phyloP scores from a whole-genome alignment of 2,888 invertebrate genomes.

The Quadriops clusia region DNA sequence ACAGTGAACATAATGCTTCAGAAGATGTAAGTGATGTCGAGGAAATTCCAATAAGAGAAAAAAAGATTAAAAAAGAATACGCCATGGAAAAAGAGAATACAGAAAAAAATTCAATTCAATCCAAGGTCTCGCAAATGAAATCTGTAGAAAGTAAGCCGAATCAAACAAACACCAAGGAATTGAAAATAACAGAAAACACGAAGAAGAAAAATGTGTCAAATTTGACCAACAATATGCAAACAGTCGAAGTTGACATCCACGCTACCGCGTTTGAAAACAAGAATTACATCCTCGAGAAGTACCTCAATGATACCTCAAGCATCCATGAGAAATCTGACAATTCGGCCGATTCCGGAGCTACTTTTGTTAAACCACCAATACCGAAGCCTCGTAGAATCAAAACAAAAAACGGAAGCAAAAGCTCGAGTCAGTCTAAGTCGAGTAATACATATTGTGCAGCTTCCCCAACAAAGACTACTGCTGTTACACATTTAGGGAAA shows the following conservation, averaged over 20 bases:
- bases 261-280: slow-evolving; percentile 16
- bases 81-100: no score
- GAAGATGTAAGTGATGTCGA: no score
- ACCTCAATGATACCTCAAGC: slow-evolving; percentile 17
- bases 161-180: background rate
- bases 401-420: slow-evolving; percentile 3
- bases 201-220: slow-evolving; percentile 7
- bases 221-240: no score
- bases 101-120: no score
- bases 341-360: slow-evolving; percentile 5
- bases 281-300: slow-evolving; percentile 24
- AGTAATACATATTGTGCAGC: no score
- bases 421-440: slow-evolving; percentile 11
- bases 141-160: background rate
- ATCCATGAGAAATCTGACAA: slow-evolving; percentile 6
- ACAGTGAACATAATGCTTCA: no score
- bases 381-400: slow-evolving; percentile 24
- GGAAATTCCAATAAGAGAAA: no score
- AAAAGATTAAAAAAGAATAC: no score
- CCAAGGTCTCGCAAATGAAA: no score
- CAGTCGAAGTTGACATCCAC: slow-evolving; percentile 14
- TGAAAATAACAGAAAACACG: background rate
- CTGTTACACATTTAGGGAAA: slow-evolving; percentile 3
- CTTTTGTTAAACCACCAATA: slow-evolving; percentile 20
- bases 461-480: no score